Evolutionary conservation across 1,140 invertebrate genomes (phyloP).

Genomic region (Lepidostoma basale): DNA sequence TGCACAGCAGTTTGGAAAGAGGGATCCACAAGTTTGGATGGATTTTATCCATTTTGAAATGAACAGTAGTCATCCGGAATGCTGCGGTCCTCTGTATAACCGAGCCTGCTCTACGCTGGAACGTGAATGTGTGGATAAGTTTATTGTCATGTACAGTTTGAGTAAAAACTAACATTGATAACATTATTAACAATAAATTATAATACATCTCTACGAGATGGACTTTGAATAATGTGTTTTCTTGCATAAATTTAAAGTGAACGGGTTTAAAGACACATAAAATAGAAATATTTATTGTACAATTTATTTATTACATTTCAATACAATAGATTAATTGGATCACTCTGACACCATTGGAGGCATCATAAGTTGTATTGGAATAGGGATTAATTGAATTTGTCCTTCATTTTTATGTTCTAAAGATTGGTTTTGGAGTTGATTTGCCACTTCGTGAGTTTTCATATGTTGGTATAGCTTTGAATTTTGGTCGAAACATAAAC

Average conservation of each 20-base stretch:
- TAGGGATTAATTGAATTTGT: constrained; percentile 5
- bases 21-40: constrained; percentile 64
- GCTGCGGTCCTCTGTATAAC: constrained; percentile 54
- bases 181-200: too few species aligned
- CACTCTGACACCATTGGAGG: constrained; percentile 25
- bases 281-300: too few species aligned
- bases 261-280: too few species aligned
- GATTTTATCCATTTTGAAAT: constrained; percentile 65
- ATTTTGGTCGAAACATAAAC: constrained; percentile 24
- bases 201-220: too few species aligned
- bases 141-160: constrained; percentile 36
- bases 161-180: constrained; percentile 4
- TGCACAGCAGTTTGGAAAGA: constrained; percentile 60
- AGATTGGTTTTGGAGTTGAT: constrained; percentile 5
- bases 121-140: constrained; percentile 19
- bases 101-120: constrained; percentile 53
- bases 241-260: too few species aligned
- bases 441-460: constrained; percentile 21
- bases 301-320: too few species aligned
- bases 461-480: constrained; percentile 37
- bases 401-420: not conserved
- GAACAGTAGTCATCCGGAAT: constrained; percentile 56
- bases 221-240: too few species aligned
- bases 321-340: too few species aligned
- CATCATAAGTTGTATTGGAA: constrained; percentile 23